A percentile compares a stretch with the other conserved stretches of the same genome.
These are phyloP conservation scores for Dinoponera quadriceps DNA, from an alignment of 1,140 invertebrate genomes.

Conservation along the genomic window DNA sequence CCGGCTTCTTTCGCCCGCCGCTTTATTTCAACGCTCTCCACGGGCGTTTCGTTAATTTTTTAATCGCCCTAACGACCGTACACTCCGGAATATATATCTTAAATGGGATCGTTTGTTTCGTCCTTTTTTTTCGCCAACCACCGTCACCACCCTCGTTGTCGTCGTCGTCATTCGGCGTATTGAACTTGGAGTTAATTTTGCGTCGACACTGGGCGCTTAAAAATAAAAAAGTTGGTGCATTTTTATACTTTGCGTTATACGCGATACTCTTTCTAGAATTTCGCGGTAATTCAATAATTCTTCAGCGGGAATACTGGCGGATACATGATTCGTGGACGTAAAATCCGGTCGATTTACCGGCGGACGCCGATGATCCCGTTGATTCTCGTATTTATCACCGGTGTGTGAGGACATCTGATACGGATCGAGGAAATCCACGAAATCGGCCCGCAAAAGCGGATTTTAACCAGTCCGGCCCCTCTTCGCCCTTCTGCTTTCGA, in stretches of 20 bases:
- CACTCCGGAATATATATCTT: too few species aligned
- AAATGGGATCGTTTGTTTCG: too few species aligned
- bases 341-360: constrained; percentile 9
- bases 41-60: not conserved
- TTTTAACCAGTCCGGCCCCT: not conserved
- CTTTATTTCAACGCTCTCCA: not conserved
- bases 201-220: too few species aligned
- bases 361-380: too few species aligned
- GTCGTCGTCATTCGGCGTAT: too few species aligned
- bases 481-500: not conserved
- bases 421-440: not conserved
- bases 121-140: too few species aligned
- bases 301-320: not conserved
- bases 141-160: too few species aligned
- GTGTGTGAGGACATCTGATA: not conserved
- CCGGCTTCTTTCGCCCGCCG: not conserved
- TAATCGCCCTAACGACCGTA: not conserved
- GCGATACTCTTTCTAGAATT: not conserved
- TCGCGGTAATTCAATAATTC: not conserved
- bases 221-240: not conserved
- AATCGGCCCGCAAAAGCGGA: not conserved
- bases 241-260: not conserved
- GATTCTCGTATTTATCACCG: constrained; percentile 9
- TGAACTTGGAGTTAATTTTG: too few species aligned
- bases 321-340: not conserved